Evolutionary conservation across 2,113 vertebrate genomes (phyloP).

Genomic region (Aphelocoma coerulescens): DNA sequence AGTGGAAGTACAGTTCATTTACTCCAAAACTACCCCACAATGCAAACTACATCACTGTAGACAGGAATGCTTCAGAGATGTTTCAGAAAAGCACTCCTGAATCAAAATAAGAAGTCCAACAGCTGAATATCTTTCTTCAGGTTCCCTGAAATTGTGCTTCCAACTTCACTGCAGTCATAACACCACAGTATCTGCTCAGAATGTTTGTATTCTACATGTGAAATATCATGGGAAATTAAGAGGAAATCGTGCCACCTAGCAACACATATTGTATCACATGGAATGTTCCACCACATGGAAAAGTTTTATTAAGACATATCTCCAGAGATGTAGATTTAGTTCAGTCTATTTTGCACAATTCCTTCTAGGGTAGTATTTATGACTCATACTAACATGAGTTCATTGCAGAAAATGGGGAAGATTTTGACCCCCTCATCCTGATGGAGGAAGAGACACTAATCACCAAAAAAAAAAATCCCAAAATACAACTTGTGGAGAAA

Average conservation of each 20-base stretch:
- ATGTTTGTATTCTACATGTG: not conserved
- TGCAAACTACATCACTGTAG: not conserved
- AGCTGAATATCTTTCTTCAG: not conserved
- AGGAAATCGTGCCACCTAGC: not conserved
- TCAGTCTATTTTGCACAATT: not conserved
- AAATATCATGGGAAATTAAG: not conserved
- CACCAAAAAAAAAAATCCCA: not conserved
- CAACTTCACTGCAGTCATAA: not conserved
- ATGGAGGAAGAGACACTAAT: not conserved
- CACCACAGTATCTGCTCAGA: not conserved
- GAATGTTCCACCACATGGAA: not conserved
- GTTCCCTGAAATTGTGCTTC: not conserved
- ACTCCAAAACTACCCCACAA: not conserved
- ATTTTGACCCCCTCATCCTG: not conserved
- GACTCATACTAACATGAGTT: not conserved
- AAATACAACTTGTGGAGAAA: not conserved
- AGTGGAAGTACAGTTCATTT: not conserved
- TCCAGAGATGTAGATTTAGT: not conserved
- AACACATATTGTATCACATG: not conserved
- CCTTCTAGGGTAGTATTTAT: not conserved
- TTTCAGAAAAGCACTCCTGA: not conserved
- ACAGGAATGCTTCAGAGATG: not conserved
- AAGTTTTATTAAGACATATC: not conserved
- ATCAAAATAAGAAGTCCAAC: not conserved
- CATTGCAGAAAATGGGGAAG: not conserved